These are phyloP conservation scores for Myotis planiceps DNA, from an alignment of 2,797 vertebrate genomes.

Conservation along the genomic window DNA sequence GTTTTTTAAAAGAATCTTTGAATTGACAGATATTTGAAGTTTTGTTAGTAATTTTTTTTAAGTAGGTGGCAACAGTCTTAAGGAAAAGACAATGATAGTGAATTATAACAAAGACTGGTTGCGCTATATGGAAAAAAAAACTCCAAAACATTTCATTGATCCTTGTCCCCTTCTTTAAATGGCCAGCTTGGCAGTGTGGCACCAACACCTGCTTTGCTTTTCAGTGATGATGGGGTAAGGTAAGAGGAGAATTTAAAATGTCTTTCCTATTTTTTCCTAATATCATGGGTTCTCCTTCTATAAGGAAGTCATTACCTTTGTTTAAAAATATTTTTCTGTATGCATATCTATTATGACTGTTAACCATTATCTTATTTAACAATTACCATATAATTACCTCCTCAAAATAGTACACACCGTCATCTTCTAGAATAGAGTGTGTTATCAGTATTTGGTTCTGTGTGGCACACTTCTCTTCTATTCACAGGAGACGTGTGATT, in stretches of 20 bases:
- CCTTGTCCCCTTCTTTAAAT: background rate
- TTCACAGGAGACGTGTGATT: background rate
- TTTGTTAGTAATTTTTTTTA: background rate
- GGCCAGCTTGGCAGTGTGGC: background rate
- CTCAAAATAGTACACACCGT: background rate
- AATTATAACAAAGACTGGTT: background rate
- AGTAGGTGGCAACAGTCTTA: background rate
- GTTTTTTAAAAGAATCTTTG: background rate
- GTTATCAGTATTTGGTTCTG: background rate
- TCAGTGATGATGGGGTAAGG: background rate
- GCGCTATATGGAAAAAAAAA: background rate
- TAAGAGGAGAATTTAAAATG: background rate
- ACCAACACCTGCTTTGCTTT: background rate
- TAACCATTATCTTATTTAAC: background rate
- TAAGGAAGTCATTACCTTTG: background rate
- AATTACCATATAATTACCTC: background rate
- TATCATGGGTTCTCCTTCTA: background rate
- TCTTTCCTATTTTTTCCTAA: background rate
- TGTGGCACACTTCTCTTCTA: background rate
- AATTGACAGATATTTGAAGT: background rate
- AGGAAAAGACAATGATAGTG: background rate
- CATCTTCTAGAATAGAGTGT: background rate
- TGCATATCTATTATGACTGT: background rate
- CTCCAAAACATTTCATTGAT: background rate
- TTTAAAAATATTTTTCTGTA: background rate